These are phyloP conservation scores for Lasioglossum leucozonium DNA, from an alignment of 2,888 invertebrate genomes.

Conservation along the genomic window DNA sequence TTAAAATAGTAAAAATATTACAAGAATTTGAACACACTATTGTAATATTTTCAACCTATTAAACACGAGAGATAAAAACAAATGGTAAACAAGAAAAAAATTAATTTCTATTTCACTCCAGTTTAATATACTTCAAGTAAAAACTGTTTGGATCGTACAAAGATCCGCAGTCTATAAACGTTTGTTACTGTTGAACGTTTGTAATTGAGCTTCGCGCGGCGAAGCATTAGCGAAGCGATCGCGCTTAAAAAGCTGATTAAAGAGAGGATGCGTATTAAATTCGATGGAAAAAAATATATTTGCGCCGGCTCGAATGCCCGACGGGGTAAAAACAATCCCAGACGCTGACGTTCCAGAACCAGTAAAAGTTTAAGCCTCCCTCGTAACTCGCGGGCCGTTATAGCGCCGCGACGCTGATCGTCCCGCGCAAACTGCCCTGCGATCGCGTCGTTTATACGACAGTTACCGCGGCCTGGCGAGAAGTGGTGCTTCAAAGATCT, in stretches of 20 bases:
- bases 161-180: neutral
- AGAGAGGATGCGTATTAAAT: neutral
- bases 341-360: conserved; percentile 78
- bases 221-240: neutral
- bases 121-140: neutral
- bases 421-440: conserved; percentile 73
- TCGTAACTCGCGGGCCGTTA: conserved; percentile 78
- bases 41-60: neutral
- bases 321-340: conserved; percentile 71
- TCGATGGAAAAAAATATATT: conserved; percentile 2
- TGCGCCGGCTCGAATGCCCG: neutral
- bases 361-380: conserved; percentile 80
- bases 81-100: neutral
- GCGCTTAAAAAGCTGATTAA: neutral
- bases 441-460: conserved; percentile 77
- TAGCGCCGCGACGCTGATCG: conserved; percentile 77
- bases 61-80: neutral
- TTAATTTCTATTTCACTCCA: neutral
- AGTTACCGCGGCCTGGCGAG: conserved; percentile 56
- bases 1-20: no score
- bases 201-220: neutral
- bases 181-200: neutral
- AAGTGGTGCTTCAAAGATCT: conserved; percentile 52
- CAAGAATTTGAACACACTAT: no score
- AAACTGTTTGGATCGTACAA: neutral